A percentile compares a stretch with the other conserved stretches of the same genome.
phyloP scores from a whole-genome alignment of 2,113 vertebrate species.

The Plotosus lineatus region DNA sequence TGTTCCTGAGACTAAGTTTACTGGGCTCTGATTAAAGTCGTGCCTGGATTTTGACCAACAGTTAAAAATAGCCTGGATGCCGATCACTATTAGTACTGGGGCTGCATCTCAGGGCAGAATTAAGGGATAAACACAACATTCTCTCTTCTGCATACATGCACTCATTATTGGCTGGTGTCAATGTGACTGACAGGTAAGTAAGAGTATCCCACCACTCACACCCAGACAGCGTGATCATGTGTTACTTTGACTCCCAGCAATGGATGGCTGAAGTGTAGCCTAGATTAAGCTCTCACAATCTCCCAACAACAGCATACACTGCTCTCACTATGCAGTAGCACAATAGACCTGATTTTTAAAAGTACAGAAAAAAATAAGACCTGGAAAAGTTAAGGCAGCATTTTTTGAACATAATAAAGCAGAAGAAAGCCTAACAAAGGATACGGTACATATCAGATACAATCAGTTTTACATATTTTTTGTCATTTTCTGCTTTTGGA shows the following conservation, averaged over 20 bases:
- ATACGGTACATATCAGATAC: not conserved
- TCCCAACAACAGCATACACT: not conserved
- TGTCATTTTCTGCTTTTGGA: not conserved
- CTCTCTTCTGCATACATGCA: not conserved
- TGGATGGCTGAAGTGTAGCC: not conserved
- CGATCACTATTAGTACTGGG: not conserved
- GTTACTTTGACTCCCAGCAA: no score
- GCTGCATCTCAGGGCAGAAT: not conserved
- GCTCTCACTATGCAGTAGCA: not conserved
- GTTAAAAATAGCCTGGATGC: no score
- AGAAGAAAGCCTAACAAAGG: no score
- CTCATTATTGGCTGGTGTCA: not conserved
- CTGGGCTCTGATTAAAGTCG: no score
- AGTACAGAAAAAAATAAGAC: not conserved
- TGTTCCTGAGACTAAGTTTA: no score
- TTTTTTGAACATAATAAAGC: not conserved
- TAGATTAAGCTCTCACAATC: not conserved
- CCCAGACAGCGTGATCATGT: not conserved
- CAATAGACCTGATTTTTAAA: not conserved
- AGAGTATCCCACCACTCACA: not conserved
- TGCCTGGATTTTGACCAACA: no score
- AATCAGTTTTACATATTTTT: not conserved
- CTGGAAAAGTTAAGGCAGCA: not conserved
- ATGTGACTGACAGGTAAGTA: not conserved
- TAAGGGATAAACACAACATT: not conserved